These are phyloP conservation scores for Melitaea cinxia DNA, from an alignment of 1,140 invertebrate species.

Conservation along the genomic window DNA sequence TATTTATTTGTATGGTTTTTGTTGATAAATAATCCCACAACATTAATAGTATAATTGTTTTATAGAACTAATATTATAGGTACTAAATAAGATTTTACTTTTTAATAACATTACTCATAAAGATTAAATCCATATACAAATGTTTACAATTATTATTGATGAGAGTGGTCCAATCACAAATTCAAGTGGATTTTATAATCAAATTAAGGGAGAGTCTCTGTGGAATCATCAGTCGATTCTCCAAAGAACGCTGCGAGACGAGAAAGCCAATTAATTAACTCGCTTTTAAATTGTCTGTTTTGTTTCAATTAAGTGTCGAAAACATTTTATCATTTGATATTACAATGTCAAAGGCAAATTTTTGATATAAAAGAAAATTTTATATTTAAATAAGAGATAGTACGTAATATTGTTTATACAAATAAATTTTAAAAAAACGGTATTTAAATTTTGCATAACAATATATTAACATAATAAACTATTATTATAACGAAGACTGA, in stretches of 20 bases:
- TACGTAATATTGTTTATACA: neutral
- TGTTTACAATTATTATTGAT: neutral
- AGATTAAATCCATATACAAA: neutral
- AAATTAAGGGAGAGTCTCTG: neutral
- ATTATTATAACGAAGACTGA: too few species aligned
- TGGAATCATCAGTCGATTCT: conserved; percentile 3
- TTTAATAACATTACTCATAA: neutral
- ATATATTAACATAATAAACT: too few species aligned
- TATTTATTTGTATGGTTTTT: too few species aligned
- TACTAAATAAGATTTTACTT: too few species aligned
- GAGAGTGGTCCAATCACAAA: conserved; percentile 9
- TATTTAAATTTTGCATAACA: too few species aligned
- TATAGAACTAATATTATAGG: too few species aligned
- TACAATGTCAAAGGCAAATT: neutral
- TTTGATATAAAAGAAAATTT: neutral
- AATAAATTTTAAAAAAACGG: neutral
- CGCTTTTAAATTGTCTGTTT: conserved; percentile 14
- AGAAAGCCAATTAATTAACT: conserved; percentile 20
- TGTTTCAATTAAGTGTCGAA: conserved; percentile 13
- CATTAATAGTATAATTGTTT: too few species aligned
- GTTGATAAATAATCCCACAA: too few species aligned
- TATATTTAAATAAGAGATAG: neutral
- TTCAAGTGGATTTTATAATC: conserved; percentile 9
- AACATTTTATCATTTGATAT: conserved; percentile 18
- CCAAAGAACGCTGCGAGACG: conserved; percentile 3